Conservation (phyloP, 1,140 invertebrate genomes). For the Hypsibius dujardini region DNA sequence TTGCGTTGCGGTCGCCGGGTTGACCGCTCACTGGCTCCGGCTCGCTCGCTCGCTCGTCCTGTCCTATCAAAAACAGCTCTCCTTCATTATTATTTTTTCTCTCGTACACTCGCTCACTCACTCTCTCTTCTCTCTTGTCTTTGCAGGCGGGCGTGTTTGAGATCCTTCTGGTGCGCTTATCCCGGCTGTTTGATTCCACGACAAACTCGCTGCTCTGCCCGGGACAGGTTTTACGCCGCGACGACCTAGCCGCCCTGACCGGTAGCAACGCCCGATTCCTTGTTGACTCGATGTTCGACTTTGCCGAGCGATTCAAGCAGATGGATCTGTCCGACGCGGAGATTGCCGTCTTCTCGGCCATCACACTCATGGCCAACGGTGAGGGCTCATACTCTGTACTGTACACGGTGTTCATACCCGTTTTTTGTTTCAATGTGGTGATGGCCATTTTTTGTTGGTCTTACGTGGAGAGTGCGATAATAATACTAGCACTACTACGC, state of each 20-base stretch:
- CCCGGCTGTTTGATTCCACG: slow-evolving; percentile 66
- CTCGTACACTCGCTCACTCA: no score
- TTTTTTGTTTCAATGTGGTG: no score
- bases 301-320: slow-evolving; percentile 77
- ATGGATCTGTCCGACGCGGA: slow-evolving; percentile 75
- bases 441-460: no score
- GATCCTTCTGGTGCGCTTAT: slow-evolving; percentile 70
- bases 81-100: no score
- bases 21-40: no score
- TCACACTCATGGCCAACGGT: slow-evolving; percentile 77
- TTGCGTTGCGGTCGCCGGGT: no score
- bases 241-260: slow-evolving; percentile 55
- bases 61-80: no score
- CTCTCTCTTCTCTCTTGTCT: neutral
- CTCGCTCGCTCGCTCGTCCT: no score
- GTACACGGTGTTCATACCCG: slow-evolving; percentile 12
- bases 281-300: slow-evolving; percentile 90
- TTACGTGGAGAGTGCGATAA: no score
- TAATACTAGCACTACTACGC: no score
- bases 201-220: slow-evolving; percentile 77
- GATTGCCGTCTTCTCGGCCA: slow-evolving; percentile 78
- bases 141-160: slow-evolving; percentile 61
- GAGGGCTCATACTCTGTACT: no score
- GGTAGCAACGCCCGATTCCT: slow-evolving; percentile 77
- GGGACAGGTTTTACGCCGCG: slow-evolving; percentile 70